Base-by-base conservation (phyloP, 2,888 invertebrate species). In the Lasioglossum morio region DNA sequence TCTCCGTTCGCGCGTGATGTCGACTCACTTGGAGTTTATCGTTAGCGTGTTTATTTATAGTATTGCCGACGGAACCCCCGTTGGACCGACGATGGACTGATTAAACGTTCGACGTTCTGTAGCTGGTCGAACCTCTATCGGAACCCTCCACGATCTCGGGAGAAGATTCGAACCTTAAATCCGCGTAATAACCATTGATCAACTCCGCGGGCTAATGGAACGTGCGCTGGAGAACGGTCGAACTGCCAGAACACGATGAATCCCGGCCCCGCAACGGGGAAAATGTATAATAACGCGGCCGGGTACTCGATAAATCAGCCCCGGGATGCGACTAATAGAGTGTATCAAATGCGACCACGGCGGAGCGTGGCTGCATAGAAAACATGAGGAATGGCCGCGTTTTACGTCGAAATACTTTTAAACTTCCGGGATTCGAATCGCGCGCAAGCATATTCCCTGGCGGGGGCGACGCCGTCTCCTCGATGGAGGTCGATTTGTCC, bases 391-490 rank as follows among this genome's bases (percentile, higher is more conserved):
- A 94, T 93, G 93, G 89, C 89, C 84, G 89, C 92, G 92, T 92
- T 94, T 94, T 93, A 94, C 92, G 93, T 94, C 94, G 92, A 93
- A 94, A 94, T 92, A 94, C 94, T 95, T 94, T 94, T 93, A 92
- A 92, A 92, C 92, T 93, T 89, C 87, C 87, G 88, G 91, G 91
- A 92, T 92, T 91, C 87, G 90, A 91, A 91, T 92, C 89, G 89
- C 87, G 85, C 88, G 88, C 79, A 85, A 92, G 87, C 92, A 93
- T 93, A 92, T 93, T 93, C 88, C 85, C 86, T 75, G 60, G 72
- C 70, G 27, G 79, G 82, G n/a, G 53, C 79, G 37, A 53, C 83
- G 72, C 40, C 85, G 84, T 82, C 90, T 83, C 77, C 77, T 78
- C 69, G 87, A 89, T 85, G 87, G 87, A 85, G 72, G 85, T 85